Evolutionary conservation across 2,113 vertebrate genomes (phyloP).

Genomic region (Rhinopomastus cyanomelas): DNA sequence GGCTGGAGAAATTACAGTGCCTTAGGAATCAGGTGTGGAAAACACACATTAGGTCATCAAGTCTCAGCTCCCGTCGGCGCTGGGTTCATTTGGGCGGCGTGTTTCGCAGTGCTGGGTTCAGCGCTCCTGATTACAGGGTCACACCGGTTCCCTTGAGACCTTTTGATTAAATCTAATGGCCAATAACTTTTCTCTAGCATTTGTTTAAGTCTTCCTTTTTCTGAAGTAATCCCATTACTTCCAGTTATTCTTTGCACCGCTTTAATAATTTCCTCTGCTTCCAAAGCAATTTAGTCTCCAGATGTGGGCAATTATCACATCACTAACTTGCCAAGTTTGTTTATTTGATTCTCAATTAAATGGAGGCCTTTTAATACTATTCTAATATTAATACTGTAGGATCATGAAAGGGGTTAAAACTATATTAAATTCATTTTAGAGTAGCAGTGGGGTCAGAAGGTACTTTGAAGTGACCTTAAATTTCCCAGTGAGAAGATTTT

Average conservation of each 20-base stretch:
- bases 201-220: neutral
- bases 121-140: neutral
- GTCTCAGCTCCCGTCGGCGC: neutral
- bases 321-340: neutral
- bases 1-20: slow-evolving; percentile 16
- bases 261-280: slow-evolving; percentile 15
- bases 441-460: neutral
- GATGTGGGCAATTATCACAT: neutral
- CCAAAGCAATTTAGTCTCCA: neutral
- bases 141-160: neutral
- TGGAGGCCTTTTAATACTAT: neutral
- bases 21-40: neutral
- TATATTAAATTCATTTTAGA: neutral
- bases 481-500: neutral
- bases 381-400: neutral
- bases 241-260: neutral
- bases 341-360: neutral
- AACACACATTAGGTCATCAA: slow-evolving; percentile 31
- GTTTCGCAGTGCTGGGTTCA: neutral
- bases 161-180: slow-evolving; percentile 1
- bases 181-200: neutral
- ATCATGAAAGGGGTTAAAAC: neutral
- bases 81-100: neutral
- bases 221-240: neutral
- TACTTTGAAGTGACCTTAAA: neutral